These are phyloP conservation scores for Ancistrus triradiatus DNA, from an alignment of 2,113 vertebrate species.

Conservation along the genomic window DNA sequence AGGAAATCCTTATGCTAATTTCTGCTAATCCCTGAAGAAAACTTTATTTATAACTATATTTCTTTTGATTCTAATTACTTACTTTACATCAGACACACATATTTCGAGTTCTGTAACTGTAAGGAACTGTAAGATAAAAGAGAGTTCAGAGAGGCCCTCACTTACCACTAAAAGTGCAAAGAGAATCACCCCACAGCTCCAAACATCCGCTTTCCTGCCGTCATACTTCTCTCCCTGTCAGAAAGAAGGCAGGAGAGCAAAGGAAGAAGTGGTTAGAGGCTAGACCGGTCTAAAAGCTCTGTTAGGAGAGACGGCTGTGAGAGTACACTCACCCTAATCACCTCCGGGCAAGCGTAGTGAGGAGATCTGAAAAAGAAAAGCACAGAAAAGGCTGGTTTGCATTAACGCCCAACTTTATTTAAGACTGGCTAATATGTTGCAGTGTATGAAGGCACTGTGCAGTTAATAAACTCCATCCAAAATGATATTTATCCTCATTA, in stretches of 20 bases:
- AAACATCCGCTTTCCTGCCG: slow-evolving; percentile 94
- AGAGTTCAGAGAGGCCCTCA: slow-evolving; percentile 34
- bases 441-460: neutral
- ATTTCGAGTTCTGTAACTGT: neutral
- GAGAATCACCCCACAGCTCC: slow-evolving; percentile 98
- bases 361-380: slow-evolving; percentile 78
- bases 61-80: too few relatives aligned
- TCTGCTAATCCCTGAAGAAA: neutral
- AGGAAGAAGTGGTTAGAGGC: slow-evolving; percentile 7
- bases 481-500: too few relatives aligned
- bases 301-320: slow-evolving; percentile 25
- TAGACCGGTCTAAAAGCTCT: slow-evolving; percentile 1
- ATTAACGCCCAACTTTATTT: neutral
- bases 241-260: neutral
- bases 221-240: slow-evolving; percentile 95
- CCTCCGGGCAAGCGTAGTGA: slow-evolving; percentile 97
- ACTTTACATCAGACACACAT: too few relatives aligned
- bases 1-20: slow-evolving; percentile 20
- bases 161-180: slow-evolving; percentile 98
- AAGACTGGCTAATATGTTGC: too few relatives aligned
- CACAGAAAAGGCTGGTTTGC: neutral
- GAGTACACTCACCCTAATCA: slow-evolving; percentile 88
- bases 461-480: neutral
- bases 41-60: too few relatives aligned
- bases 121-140: neutral